phyloP scores from a whole-genome alignment of 2,888 invertebrate genomes.

The Lycia hirtaria region DNA sequence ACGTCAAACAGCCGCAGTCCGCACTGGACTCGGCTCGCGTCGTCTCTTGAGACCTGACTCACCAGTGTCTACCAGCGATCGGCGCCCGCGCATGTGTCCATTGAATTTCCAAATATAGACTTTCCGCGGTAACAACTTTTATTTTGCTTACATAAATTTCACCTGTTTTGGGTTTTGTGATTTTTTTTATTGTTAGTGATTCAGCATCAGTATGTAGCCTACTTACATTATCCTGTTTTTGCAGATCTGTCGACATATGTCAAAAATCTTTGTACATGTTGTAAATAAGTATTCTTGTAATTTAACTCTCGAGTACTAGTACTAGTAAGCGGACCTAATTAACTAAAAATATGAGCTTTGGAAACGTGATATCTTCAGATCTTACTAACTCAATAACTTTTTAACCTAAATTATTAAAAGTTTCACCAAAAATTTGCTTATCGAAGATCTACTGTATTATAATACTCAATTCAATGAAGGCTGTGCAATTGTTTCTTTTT shows the following conservation, averaged over 20 bases:
- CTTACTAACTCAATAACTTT: too few relatives aligned
- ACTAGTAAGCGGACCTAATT: too few relatives aligned
- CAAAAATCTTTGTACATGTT: too few relatives aligned
- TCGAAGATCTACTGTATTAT: too few relatives aligned
- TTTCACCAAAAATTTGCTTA: too few relatives aligned
- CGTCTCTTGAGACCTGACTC: constrained; percentile 54
- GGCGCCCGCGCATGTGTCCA: constrained; percentile 54
- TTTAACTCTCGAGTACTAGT: too few relatives aligned
- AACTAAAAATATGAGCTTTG: too few relatives aligned
- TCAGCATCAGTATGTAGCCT: background rate
- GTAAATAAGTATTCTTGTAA: too few relatives aligned
- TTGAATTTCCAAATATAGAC: constrained; percentile 65
- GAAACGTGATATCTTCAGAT: too few relatives aligned
- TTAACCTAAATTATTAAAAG: too few relatives aligned
- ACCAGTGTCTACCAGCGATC: constrained; percentile 38
- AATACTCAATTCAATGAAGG: too few relatives aligned
- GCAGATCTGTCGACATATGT: background rate
- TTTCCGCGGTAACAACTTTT: constrained; percentile 41
- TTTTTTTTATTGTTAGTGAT: constrained; percentile 3
- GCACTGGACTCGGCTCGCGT: constrained; percentile 26
- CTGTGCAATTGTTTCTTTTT: too few relatives aligned
- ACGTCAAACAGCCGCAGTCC: constrained; percentile 44
- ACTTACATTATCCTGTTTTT: background rate
- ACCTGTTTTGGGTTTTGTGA: constrained; percentile 8
- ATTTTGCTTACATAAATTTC: constrained; percentile 16